Percentiles rank a stretch among this genome's conserved stretches.
These are phyloP conservation scores for Baryphthengus martii DNA, from an alignment of 2,113 vertebrate genomes.

Conservation along the genomic window DNA sequence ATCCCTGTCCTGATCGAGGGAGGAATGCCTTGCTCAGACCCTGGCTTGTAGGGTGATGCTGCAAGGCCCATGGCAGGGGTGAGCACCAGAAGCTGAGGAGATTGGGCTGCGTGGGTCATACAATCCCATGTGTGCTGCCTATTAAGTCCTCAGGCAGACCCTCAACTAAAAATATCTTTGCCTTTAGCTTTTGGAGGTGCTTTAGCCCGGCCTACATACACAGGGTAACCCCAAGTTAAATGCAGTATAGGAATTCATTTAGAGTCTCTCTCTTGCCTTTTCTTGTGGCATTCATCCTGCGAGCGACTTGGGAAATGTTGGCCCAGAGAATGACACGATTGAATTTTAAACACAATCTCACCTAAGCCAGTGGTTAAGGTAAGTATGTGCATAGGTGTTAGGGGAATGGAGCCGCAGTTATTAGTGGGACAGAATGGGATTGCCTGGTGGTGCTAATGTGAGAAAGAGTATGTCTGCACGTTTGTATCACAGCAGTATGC, in stretches of 20 bases:
- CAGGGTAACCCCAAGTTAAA: not conserved
- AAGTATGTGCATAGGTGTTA: not conserved
- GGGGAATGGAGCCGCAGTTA: not conserved
- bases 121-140: not conserved
- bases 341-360: not conserved
- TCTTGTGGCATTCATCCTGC: not conserved
- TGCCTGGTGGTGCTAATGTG: fast-evolving
- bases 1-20: not conserved
- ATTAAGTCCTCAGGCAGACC: not conserved
- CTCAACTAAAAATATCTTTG: not conserved
- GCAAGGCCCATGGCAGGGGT: fast-evolving
- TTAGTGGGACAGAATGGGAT: not conserved
- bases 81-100: not conserved
- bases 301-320: not conserved
- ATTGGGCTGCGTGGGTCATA: not conserved
- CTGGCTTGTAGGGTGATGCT: not conserved
- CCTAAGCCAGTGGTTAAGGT: not conserved
- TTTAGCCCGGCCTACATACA: not conserved
- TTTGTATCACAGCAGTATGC: not conserved
- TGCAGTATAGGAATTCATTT: not conserved
- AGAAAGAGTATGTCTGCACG: not conserved
- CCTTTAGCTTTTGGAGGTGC: not conserved
- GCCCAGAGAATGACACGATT: not conserved
- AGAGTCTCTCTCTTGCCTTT: not conserved
- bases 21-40: not conserved